Evolutionary conservation across 2,797 vertebrate species (phyloP), one percentile per base, ranked within the genome.

Genomic region (Alauda arvensis): DNA sequence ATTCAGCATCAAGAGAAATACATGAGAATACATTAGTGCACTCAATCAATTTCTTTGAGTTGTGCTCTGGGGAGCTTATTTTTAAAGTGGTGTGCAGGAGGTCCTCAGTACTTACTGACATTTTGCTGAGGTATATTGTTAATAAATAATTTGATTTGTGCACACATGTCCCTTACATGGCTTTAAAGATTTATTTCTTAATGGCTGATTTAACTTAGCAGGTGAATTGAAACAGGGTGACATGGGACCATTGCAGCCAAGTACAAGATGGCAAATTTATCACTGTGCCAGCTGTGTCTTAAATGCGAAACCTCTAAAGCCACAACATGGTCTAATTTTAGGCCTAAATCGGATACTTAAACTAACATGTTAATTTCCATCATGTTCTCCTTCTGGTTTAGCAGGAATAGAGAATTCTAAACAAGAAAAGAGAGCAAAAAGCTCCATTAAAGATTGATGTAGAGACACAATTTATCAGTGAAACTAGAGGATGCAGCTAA

Each of bases 141-240:
- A 95, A 93, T 95, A 93, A 94, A 92, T 92, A 91, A 95, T 91
- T 89, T 89, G 83, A 89, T 92, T 95, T 92, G 85, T 77, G 85
- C 87, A 92, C 69, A 87, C 29, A 63, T 85, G 81, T 93, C 75
- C 56, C 77, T 93, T 93, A 79, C 49, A 60, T 37, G 29, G 52
- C 45, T 92, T 95, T 92, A 95, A 95, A 95, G 85, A 92, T 91
- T 93, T 94, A 92, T 88, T 62, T 37, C 61, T 93, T 86, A 86
- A 91, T 51, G 86, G 56, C 23, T 92, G 90, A 93, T 88, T 94
- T 83, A 92, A 91, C 84, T 80, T 53, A 83, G 76, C 82, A 90
- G 84, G 77, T 91, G 56, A 90, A 81, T 78, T 83, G 82, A 83
- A 94, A 55, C 25, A 33, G 43, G 39, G 52, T 85, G 45, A 75